phyloP scores from a whole-genome alignment of 2,797 vertebrate genomes.

The Gallinago stenura region DNA sequence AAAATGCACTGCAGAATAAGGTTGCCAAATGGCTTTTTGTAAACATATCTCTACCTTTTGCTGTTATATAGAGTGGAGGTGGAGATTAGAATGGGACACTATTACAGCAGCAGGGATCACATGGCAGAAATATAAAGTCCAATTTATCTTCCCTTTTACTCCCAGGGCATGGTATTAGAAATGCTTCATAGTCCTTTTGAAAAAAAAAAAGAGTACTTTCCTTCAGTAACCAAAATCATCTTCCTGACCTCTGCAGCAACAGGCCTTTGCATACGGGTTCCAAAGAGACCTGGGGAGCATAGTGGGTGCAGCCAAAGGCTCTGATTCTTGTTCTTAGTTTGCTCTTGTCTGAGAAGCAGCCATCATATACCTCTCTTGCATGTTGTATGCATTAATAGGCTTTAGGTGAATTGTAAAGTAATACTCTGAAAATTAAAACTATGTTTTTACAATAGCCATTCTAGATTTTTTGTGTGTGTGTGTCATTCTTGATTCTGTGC shows the following conservation, averaged over 20 bases:
- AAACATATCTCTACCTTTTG: not conserved
- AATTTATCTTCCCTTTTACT: not conserved
- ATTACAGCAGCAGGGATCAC: not conserved
- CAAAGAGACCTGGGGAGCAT: not conserved
- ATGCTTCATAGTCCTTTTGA: not conserved
- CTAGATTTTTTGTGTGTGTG: not conserved
- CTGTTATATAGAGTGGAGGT: not conserved
- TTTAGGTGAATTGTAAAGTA: not conserved
- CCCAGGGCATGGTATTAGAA: not conserved
- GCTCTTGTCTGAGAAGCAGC: not conserved
- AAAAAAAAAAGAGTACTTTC: not conserved
- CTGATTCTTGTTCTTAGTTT: not conserved
- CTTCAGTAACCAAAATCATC: not conserved
- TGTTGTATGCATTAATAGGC: not conserved
- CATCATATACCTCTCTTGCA: not conserved
- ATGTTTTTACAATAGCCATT: not conserved
- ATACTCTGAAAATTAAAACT: not conserved
- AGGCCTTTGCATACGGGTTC: not conserved
- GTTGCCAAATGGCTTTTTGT: not conserved
- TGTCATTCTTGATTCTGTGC: not conserved
- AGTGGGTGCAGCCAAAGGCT: not conserved
- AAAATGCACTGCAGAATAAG: not conserved
- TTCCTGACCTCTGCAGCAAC: not conserved
- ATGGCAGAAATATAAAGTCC: not conserved
- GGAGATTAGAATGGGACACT: not conserved